Evolutionary conservation across 2,113 vertebrate species (phyloP).

Genomic region (Tyto alba): DNA sequence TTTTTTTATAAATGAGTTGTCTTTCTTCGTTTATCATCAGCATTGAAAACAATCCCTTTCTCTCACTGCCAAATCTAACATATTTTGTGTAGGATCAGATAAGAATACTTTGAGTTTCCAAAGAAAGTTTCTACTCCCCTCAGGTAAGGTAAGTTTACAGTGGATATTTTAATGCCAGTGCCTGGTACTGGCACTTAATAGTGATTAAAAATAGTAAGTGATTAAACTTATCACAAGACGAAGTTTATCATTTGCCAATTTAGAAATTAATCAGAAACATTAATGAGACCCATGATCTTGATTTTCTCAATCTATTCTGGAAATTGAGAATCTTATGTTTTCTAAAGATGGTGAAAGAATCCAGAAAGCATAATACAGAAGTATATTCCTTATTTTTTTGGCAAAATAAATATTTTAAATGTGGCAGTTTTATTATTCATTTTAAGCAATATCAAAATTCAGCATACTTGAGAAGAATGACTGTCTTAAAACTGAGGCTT

Average conservation of each 20-base stretch:
- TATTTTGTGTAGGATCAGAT: background rate
- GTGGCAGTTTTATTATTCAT: background rate
- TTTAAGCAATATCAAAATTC: background rate
- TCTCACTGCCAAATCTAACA: background rate
- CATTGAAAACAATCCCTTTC: background rate
- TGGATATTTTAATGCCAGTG: background rate
- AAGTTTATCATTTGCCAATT: background rate
- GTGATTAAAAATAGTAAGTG: background rate
- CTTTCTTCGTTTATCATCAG: background rate
- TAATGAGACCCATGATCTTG: background rate
- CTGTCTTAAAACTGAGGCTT: background rate
- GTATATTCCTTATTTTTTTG: background rate
- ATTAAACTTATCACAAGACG: slow-evolving; percentile 16
- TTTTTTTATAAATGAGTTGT: background rate
- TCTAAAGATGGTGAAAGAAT: background rate
- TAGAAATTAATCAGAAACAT: slow-evolving; percentile 32
- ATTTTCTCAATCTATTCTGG: background rate
- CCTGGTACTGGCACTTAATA: background rate
- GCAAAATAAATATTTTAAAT: background rate
- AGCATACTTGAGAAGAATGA: background rate
- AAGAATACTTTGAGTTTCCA: background rate
- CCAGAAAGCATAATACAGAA: background rate
- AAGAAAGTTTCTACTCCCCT: background rate
- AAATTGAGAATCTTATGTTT: background rate
- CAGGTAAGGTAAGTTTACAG: background rate